These are phyloP conservation scores for Sclerodermus sp. DNA, from an alignment of 2,888 invertebrate species.

Conservation along the genomic window DNA sequence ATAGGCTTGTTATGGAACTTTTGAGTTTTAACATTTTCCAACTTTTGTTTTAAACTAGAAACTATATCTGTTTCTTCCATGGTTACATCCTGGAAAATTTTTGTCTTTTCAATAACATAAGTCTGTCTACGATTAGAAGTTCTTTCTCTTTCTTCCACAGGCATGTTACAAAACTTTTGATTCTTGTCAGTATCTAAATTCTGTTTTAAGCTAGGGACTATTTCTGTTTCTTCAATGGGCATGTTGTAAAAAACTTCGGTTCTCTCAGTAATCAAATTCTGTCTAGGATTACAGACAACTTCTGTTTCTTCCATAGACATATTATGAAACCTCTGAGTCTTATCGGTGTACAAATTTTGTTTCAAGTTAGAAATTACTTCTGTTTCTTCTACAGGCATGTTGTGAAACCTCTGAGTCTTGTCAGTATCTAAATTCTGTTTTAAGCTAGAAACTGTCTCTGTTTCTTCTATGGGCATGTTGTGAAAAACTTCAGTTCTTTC, in stretches of 20 bases:
- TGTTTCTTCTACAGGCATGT: conserved; percentile 4
- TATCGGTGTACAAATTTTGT: background rate
- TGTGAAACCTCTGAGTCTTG: background rate
- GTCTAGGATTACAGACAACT: background rate
- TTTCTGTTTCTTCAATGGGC: conserved; percentile 10
- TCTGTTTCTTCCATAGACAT: conserved; percentile 10
- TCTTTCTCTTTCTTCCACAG: too few relatives aligned
- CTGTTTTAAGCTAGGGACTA: conserved; percentile 2
- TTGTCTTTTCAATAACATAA: background rate
- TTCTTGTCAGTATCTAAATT: background rate
- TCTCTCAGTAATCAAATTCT: background rate
- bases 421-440: background rate
- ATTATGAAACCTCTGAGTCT: conserved; percentile 5
- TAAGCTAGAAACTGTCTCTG: background rate
- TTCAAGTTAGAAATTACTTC: background rate
- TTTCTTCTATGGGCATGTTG: conserved; percentile 2
- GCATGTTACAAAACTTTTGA: background rate
- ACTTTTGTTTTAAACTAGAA: too few relatives aligned
- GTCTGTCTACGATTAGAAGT: background rate
- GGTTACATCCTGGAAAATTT: conserved; percentile 12
- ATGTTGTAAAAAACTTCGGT: conserved; percentile 6
- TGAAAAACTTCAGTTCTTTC: conserved; percentile 13
- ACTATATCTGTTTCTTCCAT: conserved; percentile 15
- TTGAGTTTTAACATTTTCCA: background rate
- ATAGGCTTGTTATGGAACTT: background rate